Evolutionary conservation across 2,797 vertebrate species (phyloP), one percentile per base, ranked within the genome.

Genomic region (Scyliorhinus canicula): DNA sequence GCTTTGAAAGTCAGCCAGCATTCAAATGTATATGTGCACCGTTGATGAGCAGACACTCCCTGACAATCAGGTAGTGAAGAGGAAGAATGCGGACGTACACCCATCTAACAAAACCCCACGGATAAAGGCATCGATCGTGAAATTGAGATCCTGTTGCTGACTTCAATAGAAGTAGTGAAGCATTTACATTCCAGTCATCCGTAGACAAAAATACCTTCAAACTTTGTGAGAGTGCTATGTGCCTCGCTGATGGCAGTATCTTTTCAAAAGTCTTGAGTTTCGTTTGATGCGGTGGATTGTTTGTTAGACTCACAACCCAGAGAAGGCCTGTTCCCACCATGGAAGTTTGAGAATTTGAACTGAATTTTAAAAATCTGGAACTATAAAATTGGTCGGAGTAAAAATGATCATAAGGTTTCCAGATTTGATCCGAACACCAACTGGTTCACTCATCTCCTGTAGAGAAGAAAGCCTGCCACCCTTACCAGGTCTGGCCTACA

Each of bases 71-170:
- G 65, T 24, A 50, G 44, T 67, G 63, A 71, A 50, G 47, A 71
- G 26, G 40, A 93, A 93, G 63, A 93, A 93, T 93, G 91, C 65
- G 44, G 91, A 93, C 63, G 28, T 28, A 11, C 63, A 67, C 91
- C 24, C 65, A 67, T 69, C 55, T 14, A 71, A 69, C 65, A 93
- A 69, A 93, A 40, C n/a, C 40, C 44, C 91, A n/a, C 21, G 35
- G 55, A 90, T 63, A 90, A 63, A 60, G 86, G 57, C 86, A 57
- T n/a, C 1, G 86, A 90, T 90, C 35, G 57, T 93, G 91, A 93
- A 65, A 93, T 57, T 26, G 65, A 69, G 44, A 71, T 71, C 65
- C 63, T 69, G 65, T 44, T 47, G 65, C 65, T 69, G 24, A 93
- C 91, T 69, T 93, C 91, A 67, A 50, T 69, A 21, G 44, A 47